Conservation (phyloP, 2,113 vertebrate genomes). For the Indicator indicator region DNA sequence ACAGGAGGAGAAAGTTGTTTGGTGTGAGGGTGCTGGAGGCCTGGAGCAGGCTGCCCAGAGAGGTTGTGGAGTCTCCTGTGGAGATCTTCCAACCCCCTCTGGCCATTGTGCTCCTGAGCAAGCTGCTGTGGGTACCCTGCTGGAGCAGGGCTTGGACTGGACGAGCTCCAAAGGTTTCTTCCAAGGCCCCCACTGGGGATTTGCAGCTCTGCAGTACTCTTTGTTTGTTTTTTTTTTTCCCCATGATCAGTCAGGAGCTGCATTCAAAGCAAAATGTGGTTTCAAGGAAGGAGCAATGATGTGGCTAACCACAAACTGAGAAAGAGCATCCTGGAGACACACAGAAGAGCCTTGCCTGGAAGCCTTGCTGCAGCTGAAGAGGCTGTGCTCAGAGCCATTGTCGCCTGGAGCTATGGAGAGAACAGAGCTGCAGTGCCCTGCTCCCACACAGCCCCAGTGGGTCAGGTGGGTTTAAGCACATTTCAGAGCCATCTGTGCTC, state of each 20-base stretch:
- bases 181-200: too few relatives aligned
- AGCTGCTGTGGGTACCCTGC: too few relatives aligned
- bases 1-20: too few relatives aligned
- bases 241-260: neutral
- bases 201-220: too few relatives aligned
- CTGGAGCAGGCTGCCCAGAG: too few relatives aligned
- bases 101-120: too few relatives aligned
- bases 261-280: neutral
- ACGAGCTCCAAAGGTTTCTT: too few relatives aligned
- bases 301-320: neutral
- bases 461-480: neutral
- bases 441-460: neutral
- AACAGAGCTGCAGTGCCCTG: neutral
- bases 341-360: neutral
- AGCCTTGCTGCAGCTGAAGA: neutral
- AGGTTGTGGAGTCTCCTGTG: too few relatives aligned
- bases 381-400: neutral
- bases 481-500: neutral
- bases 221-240: neutral
- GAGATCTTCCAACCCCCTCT: too few relatives aligned
- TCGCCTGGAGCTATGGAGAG: neutral
- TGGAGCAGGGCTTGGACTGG: too few relatives aligned
- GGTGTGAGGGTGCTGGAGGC: too few relatives aligned
- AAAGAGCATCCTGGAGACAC: neutral
- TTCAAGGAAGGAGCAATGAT: neutral